Conservation (phyloP, 2,888 invertebrate genomes). For the Drosophila macrospina region DNA sequence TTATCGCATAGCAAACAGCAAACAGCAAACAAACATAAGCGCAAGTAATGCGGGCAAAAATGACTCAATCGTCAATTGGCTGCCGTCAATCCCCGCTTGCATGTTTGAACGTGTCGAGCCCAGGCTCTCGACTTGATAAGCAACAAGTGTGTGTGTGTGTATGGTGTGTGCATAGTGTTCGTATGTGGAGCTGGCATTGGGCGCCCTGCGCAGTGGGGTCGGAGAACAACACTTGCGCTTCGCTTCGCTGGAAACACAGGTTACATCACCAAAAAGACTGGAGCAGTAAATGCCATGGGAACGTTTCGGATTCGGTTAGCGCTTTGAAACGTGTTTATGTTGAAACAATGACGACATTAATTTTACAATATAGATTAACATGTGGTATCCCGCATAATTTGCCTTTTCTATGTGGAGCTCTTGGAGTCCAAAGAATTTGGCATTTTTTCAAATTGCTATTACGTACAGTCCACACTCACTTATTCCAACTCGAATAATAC, state of each 20-base stretch:
- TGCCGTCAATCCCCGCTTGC: conserved; percentile 26
- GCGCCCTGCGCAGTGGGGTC: background rate
- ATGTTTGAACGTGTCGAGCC: conserved; percentile 47
- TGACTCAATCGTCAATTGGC: conserved; percentile 30
- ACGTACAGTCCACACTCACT: too few species aligned
- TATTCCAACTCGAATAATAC: too few species aligned
- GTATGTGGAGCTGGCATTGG: background rate
- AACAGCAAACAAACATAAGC: background rate
- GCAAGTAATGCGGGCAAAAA: conserved; percentile 42
- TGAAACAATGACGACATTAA: background rate
- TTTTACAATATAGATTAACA: background rate
- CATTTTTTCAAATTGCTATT: too few species aligned
- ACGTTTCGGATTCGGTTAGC: background rate
- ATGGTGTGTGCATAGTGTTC: background rate
- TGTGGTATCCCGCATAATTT: conserved; percentile 12
- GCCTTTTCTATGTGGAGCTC: background rate
- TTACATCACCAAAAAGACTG: conserved; percentile 32
- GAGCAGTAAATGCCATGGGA: conserved; percentile 3
- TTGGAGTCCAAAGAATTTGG: too few species aligned
- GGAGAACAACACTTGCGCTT: conserved; percentile 8
- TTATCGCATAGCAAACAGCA: conserved; percentile 30
- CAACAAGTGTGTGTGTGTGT: conserved; percentile 35
- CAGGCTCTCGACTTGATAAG: conserved; percentile 34
- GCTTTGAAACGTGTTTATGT: background rate
- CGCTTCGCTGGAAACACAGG: conserved; percentile 36